These are phyloP conservation scores for Condylura cristata DNA, from an alignment of 2,113 vertebrate genomes.

Conservation along the genomic window DNA sequence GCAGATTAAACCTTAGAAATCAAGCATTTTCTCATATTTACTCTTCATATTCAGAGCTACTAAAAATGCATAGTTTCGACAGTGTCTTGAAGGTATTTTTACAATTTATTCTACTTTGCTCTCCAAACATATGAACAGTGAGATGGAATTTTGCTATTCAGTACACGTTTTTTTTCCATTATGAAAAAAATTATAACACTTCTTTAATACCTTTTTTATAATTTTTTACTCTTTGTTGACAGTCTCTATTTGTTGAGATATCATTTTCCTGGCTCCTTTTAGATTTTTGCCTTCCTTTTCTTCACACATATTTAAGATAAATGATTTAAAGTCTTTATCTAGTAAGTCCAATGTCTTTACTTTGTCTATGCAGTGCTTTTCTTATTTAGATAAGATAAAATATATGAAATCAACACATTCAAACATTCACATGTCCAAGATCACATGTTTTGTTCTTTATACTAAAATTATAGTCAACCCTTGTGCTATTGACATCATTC, in stretches of 20 bases:
- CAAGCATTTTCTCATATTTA: not conserved
- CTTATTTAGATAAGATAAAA: slow-evolving; percentile 12
- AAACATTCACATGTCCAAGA: not conserved
- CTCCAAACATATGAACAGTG: not conserved
- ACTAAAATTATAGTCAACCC: not conserved
- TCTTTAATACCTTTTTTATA: not conserved
- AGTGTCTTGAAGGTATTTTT: slow-evolving; percentile 7
- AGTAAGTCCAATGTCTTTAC: not conserved
- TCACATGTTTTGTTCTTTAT: not conserved
- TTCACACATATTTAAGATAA: not conserved
- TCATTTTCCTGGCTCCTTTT: not conserved
- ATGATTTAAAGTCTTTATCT: not conserved
- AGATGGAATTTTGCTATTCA: not conserved
- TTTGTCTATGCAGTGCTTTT: not conserved
- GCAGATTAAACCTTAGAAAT: not conserved
- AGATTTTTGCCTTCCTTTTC: not conserved
- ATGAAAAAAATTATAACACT: not conserved
- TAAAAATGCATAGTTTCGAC: not conserved
- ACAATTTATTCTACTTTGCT: not conserved
- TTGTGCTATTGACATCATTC: slow-evolving; percentile 26
- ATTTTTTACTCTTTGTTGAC: not conserved
- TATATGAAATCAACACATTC: not conserved
- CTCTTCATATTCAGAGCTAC: not conserved
- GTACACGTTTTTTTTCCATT: not conserved
- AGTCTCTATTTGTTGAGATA: not conserved